These are phyloP conservation scores for Saccostrea cuccullata DNA, from an alignment of 1,140 invertebrate genomes.

Conservation along the genomic window DNA sequence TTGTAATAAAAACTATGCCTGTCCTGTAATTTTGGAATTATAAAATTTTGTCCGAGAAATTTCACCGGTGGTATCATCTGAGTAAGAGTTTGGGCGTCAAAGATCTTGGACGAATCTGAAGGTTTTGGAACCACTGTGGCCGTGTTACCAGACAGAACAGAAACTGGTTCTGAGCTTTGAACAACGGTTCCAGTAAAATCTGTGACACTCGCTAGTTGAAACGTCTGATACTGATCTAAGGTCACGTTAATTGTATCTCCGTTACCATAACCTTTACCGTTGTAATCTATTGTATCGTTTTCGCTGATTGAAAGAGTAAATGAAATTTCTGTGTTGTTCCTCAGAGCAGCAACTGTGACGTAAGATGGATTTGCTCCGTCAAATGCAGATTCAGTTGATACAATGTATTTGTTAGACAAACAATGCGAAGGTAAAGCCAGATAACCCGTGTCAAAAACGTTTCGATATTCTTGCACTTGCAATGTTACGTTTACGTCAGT, in stretches of 20 bases:
- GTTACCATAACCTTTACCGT: constrained; percentile 51
- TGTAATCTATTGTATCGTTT: constrained; percentile 43
- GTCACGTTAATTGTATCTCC: constrained; percentile 53
- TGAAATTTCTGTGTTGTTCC: constrained; percentile 53
- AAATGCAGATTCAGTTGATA: neutral
- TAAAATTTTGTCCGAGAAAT: constrained; percentile 17
- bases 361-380: constrained; percentile 26
- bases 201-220: constrained; percentile 49
- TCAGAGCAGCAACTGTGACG: constrained; percentile 47
- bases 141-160: constrained; percentile 48
- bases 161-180: constrained; percentile 23
- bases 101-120: neutral
- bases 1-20: constrained; percentile 18
- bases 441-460: constrained; percentile 24
- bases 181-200: constrained; percentile 46
- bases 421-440: constrained; percentile 17
- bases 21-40: constrained; percentile 1
- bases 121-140: constrained; percentile 38
- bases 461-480: constrained; percentile 3
- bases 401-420: constrained; percentile 20
- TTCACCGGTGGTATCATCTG: constrained; percentile 27
- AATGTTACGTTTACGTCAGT: constrained; percentile 22
- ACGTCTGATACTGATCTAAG: constrained; percentile 57
- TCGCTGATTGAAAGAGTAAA: constrained; percentile 44
- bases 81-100: constrained; percentile 34